Evolutionary conservation across 2,113 vertebrate genomes (phyloP).

Genomic region (Sceloporus undulatus): DNA sequence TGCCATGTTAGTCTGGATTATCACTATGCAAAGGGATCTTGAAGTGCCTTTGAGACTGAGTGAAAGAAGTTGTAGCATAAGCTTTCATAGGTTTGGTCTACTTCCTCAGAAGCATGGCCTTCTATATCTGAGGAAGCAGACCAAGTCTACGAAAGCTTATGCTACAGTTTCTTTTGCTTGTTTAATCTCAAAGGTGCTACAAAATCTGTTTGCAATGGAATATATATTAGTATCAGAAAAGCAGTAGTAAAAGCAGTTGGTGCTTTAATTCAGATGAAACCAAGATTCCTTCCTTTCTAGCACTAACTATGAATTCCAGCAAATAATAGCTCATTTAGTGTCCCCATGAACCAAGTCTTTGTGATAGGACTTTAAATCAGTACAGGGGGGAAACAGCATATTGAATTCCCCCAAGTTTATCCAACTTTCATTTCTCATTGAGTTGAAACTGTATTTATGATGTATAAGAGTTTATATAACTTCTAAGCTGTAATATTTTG

Average conservation of each 20-base stretch:
- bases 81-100: too few species aligned
- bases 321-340: constrained; percentile 27
- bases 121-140: too few species aligned
- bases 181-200: too few species aligned
- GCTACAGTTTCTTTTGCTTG: too few species aligned
- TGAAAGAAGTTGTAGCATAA: too few species aligned
- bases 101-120: too few species aligned
- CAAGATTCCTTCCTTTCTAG: constrained; percentile 34
- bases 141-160: too few species aligned
- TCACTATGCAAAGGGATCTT: too few species aligned
- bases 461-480: constrained; percentile 57
- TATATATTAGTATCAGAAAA: neutral
- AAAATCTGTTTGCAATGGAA: neutral
- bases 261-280: constrained; percentile 28
- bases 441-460: constrained; percentile 61
- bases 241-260: neutral
- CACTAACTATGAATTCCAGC: neutral
- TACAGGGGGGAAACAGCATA: constrained; percentile 32
- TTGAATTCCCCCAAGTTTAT: constrained; percentile 56
- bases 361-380: constrained; percentile 35
- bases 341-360: constrained; percentile 9
- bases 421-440: constrained; percentile 58
- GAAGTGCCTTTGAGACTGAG: too few species aligned
- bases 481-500: constrained; percentile 62
- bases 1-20: too few species aligned